Conservation (phyloP, 2,888 invertebrate genomes). For the Thelaira solivaga region DNA sequence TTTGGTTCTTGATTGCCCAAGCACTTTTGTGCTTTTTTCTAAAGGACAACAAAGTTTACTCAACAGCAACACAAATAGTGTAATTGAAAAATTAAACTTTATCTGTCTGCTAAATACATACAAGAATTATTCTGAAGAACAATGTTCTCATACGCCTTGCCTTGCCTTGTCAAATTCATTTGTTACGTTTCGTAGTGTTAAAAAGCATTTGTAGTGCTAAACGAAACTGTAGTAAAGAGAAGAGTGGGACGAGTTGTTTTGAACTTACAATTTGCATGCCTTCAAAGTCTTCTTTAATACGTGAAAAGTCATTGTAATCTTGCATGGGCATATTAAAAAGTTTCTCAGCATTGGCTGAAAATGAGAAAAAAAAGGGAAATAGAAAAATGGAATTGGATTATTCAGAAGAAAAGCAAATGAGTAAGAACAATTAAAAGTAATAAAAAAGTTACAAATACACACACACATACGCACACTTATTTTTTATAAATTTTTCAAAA, state of each 20-base stretch:
- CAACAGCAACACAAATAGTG: conserved; percentile 57
- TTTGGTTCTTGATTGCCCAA: not conserved
- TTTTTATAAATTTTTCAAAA: no score
- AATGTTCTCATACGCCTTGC: not conserved
- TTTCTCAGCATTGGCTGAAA: conserved; percentile 84
- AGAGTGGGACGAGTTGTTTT: conserved; percentile 8
- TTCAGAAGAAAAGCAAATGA: conserved; percentile 51
- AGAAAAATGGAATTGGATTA: conserved; percentile 19
- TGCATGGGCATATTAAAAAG: conserved; percentile 92
- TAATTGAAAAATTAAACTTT: conserved; percentile 65
- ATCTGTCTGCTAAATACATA: conserved; percentile 48
- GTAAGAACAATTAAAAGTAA: conserved; percentile 48
- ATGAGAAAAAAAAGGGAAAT: not conserved
- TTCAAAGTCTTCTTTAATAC: conserved; percentile 81
- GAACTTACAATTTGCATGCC: conserved; percentile 80
- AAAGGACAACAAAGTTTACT: conserved; percentile 26
- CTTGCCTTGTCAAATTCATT: not conserved
- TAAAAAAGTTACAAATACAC: conserved; percentile 27
- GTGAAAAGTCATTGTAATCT: conserved; percentile 86
- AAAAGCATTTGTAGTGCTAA: not conserved
- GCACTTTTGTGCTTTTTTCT: not conserved
- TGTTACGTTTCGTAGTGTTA: no score
- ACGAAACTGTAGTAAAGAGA: not conserved
- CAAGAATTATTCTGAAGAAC: conserved; percentile 2
- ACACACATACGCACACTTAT: no score